These are phyloP conservation scores for Bungarus multicinctus DNA, from an alignment of 2,113 vertebrate species.

Conservation along the genomic window DNA sequence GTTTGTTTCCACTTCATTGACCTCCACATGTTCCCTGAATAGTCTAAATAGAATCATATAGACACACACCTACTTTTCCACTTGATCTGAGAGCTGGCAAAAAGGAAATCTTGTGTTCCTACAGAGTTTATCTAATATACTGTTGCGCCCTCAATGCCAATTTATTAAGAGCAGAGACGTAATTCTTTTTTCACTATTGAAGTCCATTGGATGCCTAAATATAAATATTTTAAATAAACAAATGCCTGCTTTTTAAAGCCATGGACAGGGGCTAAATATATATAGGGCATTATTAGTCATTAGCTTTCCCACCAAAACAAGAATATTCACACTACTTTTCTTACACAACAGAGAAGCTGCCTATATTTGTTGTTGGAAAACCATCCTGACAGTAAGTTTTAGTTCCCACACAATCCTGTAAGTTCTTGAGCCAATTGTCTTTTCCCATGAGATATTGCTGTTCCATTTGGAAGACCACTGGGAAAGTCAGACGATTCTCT, in stretches of 20 bases:
- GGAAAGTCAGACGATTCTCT: not conserved
- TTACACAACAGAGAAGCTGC: not conserved
- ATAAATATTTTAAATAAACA: not conserved
- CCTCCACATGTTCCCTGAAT: not conserved
- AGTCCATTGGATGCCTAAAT: not conserved
- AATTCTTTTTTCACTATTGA: not conserved
- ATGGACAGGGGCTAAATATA: not conserved
- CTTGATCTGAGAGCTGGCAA: not conserved
- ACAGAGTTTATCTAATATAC: not conserved
- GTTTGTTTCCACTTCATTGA: no score
- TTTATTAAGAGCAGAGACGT: not conserved
- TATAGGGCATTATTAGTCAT: not conserved
- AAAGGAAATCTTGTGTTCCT: not conserved
- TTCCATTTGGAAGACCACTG: not conserved
- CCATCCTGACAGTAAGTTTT: not conserved
- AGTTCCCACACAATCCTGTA: not conserved
- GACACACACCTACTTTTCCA: not conserved
- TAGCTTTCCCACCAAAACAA: not conserved
- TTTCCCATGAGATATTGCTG: rapidly evolving
- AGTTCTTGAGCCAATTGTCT: not conserved
- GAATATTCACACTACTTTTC: not conserved
- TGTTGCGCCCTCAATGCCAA: not conserved
- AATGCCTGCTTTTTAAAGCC: not conserved
- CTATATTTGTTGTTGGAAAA: not conserved
- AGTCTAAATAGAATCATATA: not conserved